Conservation (phyloP, 2,888 invertebrate genomes). For the Brenthis hecate region DNA sequence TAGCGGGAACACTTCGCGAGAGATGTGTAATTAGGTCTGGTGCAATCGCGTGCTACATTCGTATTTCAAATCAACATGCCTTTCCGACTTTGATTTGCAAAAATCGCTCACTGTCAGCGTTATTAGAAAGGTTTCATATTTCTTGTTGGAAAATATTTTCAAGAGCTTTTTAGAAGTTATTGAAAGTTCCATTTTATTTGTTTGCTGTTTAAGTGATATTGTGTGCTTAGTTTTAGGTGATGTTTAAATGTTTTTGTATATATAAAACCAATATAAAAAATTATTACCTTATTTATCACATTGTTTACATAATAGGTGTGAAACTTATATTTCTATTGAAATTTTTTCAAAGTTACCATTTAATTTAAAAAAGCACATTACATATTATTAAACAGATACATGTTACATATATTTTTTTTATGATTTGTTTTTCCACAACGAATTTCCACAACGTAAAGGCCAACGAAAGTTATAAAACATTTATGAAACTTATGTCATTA, state of each 20-base stretch:
- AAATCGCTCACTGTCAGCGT: background rate
- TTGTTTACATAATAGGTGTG: no score
- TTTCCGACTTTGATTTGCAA: slow-evolving; percentile 2
- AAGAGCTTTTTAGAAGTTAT: background rate
- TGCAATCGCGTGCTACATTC: slow-evolving; percentile 16
- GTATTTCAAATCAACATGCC: slow-evolving; percentile 3
- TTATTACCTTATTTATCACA: no score
- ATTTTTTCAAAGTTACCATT: background rate
- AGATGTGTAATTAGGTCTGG: slow-evolving; percentile 23
- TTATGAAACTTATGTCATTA: slow-evolving; percentile 7
- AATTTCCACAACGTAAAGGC: no score
- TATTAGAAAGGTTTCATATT: background rate
- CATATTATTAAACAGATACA: no score
- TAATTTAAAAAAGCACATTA: no score
- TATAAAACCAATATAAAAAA: no score
- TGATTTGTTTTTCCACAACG: background rate
- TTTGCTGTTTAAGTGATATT: no score
- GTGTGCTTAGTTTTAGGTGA: no score
- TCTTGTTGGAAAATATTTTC: background rate
- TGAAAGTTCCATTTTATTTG: no score
- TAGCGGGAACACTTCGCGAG: slow-evolving; percentile 35
- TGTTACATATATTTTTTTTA: no score
- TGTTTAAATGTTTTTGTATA: no score
- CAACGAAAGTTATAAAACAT: background rate
- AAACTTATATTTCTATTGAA: background rate